These are phyloP conservation scores for Acrocera orbiculus DNA, from an alignment of 2,888 invertebrate species.

Conservation along the genomic window DNA sequence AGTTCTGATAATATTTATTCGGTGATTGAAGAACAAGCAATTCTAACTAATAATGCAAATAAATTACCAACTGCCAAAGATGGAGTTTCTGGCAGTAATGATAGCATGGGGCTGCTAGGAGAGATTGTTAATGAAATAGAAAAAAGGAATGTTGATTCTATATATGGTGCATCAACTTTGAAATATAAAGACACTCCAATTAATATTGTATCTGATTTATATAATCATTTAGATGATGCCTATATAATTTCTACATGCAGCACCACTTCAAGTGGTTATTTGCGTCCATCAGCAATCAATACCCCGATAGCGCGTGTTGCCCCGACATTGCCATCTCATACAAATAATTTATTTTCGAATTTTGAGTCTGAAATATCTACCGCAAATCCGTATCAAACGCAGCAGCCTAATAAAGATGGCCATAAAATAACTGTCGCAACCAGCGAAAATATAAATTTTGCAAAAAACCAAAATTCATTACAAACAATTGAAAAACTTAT, in stretches of 20 bases:
- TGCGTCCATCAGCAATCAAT: slow-evolving; percentile 53
- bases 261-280: slow-evolving; percentile 54
- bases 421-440: too few species aligned
- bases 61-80: slow-evolving; percentile 31
- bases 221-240: slow-evolving; percentile 42
- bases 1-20: slow-evolving; percentile 65
- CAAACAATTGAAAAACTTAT: too few species aligned
- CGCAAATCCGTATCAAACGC: too few species aligned
- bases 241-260: slow-evolving; percentile 41
- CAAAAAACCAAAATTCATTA: too few species aligned
- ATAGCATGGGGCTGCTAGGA: slow-evolving; percentile 60
- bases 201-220: slow-evolving; percentile 37
- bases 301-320: slow-evolving; percentile 37
- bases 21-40: slow-evolving; percentile 63
- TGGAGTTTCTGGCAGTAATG: slow-evolving; percentile 38
- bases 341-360: too few species aligned
- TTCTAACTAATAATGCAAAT: slow-evolving; percentile 29
- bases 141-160: slow-evolving; percentile 68
- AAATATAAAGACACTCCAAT: slow-evolving; percentile 35
- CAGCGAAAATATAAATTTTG: too few species aligned
- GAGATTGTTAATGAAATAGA: slow-evolving; percentile 82
- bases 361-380: too few species aligned
- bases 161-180: slow-evolving; percentile 63
- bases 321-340: too few species aligned
- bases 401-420: too few species aligned